Percentiles rank a stretch among this genome's conserved stretches.
Evolutionary conservation across 2,797 vertebrate species (phyloP).

Genomic region (Poecilia velifera): DNA sequence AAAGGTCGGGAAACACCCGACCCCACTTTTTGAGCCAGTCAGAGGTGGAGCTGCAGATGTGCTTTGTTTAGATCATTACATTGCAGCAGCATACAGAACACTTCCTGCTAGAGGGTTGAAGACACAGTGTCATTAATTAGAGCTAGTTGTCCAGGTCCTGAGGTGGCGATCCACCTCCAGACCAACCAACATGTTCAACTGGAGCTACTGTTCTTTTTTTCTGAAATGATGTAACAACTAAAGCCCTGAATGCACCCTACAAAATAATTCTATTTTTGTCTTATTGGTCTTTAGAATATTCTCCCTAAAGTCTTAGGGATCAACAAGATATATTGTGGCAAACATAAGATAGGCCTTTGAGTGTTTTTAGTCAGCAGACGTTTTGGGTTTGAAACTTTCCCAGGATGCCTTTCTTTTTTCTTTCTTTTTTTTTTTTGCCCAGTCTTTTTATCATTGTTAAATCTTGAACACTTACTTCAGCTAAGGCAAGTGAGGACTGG

Average conservation of each 20-base stretch:
- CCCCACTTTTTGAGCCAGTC: not conserved
- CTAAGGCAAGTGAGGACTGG: not conserved
- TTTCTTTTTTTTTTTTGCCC: not conserved
- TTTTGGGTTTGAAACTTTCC: not conserved
- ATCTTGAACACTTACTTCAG: not conserved
- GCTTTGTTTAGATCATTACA: not conserved
- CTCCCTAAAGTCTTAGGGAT: not conserved
- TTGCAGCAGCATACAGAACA: not conserved
- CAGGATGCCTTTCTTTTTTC: not conserved
- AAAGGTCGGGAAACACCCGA: not conserved
- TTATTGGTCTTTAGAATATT: not conserved
- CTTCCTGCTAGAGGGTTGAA: not conserved
- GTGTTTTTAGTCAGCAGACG: not conserved
- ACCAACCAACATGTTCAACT: not conserved
- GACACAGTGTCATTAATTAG: not conserved
- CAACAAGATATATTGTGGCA: not conserved
- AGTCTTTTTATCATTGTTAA: not conserved
- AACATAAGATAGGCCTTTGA: not conserved
- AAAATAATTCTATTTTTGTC: not conserved
- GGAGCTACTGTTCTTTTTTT: not conserved
- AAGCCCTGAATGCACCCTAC: not conserved
- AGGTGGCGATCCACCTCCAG: not conserved
- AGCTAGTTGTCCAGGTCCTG: not conserved
- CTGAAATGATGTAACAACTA: not conserved
- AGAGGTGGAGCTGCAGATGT: not conserved